These are phyloP conservation scores for Ictidomys tridecemlineatus DNA, from an alignment of 2,113 vertebrate species.

Conservation along the genomic window DNA sequence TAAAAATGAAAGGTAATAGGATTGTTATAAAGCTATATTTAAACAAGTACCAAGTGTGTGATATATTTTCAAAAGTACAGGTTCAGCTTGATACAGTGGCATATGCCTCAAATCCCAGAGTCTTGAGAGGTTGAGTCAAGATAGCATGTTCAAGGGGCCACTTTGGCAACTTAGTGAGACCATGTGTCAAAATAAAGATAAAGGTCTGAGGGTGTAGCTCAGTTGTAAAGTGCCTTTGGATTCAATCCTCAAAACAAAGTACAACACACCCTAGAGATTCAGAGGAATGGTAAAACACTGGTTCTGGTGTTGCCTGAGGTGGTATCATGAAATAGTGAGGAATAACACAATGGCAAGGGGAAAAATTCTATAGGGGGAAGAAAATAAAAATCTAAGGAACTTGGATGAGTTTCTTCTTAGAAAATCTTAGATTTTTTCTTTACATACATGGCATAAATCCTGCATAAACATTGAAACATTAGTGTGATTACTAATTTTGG, in stretches of 20 bases:
- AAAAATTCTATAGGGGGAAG: not conserved
- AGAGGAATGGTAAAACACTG: not conserved
- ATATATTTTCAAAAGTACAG: not conserved
- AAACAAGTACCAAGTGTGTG: constrained; percentile 1
- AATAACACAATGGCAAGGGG: not conserved
- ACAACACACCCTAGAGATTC: not conserved
- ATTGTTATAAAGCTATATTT: not conserved
- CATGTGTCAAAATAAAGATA: too few relatives aligned
- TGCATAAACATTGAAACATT: constrained; percentile 52
- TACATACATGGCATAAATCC: constrained; percentile 36
- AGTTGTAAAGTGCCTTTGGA: too few relatives aligned
- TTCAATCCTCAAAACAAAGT: too few relatives aligned
- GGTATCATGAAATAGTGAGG: not conserved
- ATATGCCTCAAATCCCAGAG: too few relatives aligned
- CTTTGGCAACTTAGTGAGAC: too few relatives aligned
- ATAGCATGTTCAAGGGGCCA: too few relatives aligned
- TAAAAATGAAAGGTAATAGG: not conserved
- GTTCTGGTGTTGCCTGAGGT: not conserved
- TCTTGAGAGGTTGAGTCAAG: too few relatives aligned
- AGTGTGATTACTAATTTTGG: constrained; percentile 61
- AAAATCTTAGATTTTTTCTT: not conserved
- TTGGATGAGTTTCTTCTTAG: not conserved
- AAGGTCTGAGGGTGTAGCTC: too few relatives aligned
- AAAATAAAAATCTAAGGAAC: constrained; percentile 21
- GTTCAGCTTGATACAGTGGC: too few relatives aligned